Conservation (phyloP, 2,888 invertebrate species). For the Trichacis sp. region DNA sequence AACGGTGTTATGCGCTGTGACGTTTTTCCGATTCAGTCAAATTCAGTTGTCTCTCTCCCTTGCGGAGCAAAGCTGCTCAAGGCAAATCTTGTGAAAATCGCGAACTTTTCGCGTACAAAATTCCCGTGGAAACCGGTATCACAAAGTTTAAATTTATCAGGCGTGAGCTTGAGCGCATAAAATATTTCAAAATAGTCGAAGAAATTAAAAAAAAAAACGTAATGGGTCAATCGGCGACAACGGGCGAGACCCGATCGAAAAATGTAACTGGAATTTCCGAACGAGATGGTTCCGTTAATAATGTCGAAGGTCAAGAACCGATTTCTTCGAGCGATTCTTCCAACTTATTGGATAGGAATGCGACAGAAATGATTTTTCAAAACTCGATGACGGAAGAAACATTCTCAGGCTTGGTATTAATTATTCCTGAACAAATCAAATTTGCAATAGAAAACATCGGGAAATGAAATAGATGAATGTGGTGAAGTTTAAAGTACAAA, state of each 20-base stretch:
- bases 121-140: background rate
- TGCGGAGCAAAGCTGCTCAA: background rate
- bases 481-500: too few relatives aligned
- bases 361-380: too few relatives aligned
- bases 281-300: background rate
- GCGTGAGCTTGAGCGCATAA: too few relatives aligned
- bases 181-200: background rate
- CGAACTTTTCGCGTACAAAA: too few relatives aligned
- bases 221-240: background rate
- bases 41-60: conserved; percentile 6
- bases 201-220: background rate
- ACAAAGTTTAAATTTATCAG: background rate
- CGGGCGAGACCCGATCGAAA: background rate
- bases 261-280: background rate
- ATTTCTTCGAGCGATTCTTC: background rate
- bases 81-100: too few relatives aligned
- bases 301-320: background rate
- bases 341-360: too few relatives aligned
- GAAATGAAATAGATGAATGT: too few relatives aligned
- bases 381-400: too few relatives aligned
- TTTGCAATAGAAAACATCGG: too few relatives aligned
- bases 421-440: too few relatives aligned
- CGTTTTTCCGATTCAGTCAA: background rate
- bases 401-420: too few relatives aligned
- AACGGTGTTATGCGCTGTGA: background rate